Evolutionary conservation across 2,113 vertebrate genomes (phyloP).

Genomic region (Prolemur simus): DNA sequence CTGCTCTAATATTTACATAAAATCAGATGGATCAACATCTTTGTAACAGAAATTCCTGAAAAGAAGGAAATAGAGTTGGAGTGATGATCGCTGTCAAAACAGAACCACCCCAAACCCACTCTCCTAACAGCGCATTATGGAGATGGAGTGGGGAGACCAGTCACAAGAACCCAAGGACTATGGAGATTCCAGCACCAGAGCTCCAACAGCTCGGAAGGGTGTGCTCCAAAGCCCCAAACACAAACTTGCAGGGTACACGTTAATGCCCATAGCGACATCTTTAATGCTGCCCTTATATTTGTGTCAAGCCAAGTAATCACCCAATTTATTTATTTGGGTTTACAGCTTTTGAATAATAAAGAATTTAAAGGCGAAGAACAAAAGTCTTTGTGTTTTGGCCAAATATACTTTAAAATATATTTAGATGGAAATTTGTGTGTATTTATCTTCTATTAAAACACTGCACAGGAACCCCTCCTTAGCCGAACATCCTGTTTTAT

Average conservation of each 20-base stretch:
- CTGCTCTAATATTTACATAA: conserved; percentile 4
- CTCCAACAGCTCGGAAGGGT: not conserved
- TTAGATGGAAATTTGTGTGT: conserved; percentile 43
- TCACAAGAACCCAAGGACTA: not conserved
- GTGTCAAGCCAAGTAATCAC: not conserved
- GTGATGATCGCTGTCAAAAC: not conserved
- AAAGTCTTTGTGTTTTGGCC: conserved; percentile 14
- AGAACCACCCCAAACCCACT: not conserved
- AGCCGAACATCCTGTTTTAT: conserved; percentile 2
- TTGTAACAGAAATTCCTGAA: not conserved
- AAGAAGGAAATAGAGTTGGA: not conserved
- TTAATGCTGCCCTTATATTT: not conserved
- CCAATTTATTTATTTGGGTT: not conserved
- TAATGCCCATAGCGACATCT: not conserved
- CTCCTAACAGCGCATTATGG: not conserved
- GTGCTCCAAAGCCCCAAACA: not conserved
- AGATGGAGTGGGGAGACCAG: too few relatives aligned
- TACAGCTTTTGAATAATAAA: conserved; percentile 16
- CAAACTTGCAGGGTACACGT: not conserved
- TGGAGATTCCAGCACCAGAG: rapidly evolving
- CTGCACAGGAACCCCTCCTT: not conserved
- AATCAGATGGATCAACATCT: not conserved
- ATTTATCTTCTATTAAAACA: not conserved
- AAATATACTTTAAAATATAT: not conserved
- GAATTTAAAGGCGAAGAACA: not conserved